These are phyloP conservation scores for Drosophila repleta DNA, from an alignment of 1,140 invertebrate genomes.

Conservation along the genomic window DNA sequence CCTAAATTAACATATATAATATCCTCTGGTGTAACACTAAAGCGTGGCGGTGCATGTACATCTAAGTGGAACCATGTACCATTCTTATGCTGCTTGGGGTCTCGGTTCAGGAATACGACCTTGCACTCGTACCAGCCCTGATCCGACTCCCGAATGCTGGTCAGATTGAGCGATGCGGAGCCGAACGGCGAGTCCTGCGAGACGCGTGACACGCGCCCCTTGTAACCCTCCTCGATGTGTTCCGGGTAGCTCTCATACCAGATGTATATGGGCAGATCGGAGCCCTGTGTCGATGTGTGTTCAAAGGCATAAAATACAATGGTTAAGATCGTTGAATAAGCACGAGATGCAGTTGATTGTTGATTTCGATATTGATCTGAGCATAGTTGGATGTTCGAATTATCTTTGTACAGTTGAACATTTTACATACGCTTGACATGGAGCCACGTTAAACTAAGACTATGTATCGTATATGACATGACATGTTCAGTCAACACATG, in stretches of 20 bases:
- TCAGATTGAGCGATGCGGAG: slow-evolving; percentile 96
- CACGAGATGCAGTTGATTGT: neutral
- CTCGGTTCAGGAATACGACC: slow-evolving; percentile 97
- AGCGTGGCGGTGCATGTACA: slow-evolving; percentile 96
- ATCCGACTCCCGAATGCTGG: slow-evolving; percentile 95
- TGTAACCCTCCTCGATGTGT: slow-evolving; percentile 95
- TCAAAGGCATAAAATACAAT: slow-evolving; percentile 33
- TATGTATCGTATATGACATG: neutral
- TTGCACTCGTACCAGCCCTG: slow-evolving; percentile 99
- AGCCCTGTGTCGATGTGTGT: slow-evolving; percentile 87
- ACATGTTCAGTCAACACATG: neutral
- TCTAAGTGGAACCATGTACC: slow-evolving; percentile 98
- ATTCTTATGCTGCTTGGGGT: slow-evolving; percentile 94
- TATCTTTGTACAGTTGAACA: slow-evolving; percentile 2
- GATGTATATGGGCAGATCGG: slow-evolving; percentile 97
- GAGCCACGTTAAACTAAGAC: neutral
- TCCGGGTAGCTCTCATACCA: slow-evolving; percentile 98
- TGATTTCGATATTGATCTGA: slow-evolving; percentile 1
- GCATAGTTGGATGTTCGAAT: neutral
- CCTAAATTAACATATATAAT: slow-evolving; percentile 97
- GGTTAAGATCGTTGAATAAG: slow-evolving; percentile 11
- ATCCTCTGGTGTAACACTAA: slow-evolving; percentile 95
- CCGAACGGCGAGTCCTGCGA: slow-evolving; percentile 93
- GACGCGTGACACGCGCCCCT: slow-evolving; percentile 94
- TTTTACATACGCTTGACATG: slow-evolving; percentile 15